Evolutionary conservation across 2,888 invertebrate genomes (phyloP).

Genomic region (Acronicta leporina): DNA sequence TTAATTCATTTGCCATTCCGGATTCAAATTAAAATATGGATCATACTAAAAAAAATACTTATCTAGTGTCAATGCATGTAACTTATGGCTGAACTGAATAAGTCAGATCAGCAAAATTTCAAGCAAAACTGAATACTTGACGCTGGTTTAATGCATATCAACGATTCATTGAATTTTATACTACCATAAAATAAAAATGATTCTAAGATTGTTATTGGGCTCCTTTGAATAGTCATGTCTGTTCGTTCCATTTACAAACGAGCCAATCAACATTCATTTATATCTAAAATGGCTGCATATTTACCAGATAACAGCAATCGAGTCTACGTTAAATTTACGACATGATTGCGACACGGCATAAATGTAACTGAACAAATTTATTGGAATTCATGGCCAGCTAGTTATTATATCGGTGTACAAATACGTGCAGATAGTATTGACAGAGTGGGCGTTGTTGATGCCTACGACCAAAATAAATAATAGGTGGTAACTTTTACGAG

Average conservation of each 20-base stretch:
- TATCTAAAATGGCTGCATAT: conserved; percentile 51
- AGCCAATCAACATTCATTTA: conserved; percentile 40
- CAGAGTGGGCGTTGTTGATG: conserved; percentile 51
- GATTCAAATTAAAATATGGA: conserved; percentile 1
- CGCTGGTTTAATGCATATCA: no score
- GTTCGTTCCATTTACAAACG: conserved; percentile 40
- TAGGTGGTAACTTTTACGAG: conserved; percentile 52
- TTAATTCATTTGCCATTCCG: no score
- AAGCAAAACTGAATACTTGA: no score
- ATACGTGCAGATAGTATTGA: conserved; percentile 52
- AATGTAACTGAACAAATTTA: conserved; percentile 58
- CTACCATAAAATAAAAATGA: conserved; percentile 10
- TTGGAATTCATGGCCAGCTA: conserved; percentile 62
- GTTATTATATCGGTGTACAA: conserved; percentile 60
- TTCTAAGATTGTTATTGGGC: conserved; percentile 26
- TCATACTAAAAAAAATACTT: no score
- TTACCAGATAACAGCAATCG: conserved; percentile 47
- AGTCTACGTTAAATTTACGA: conserved; percentile 47
- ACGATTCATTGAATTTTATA: conserved; percentile 1
- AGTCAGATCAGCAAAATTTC: no score
- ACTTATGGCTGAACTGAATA: no score
- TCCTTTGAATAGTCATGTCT: conserved; percentile 36
- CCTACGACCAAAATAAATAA: conserved; percentile 48
- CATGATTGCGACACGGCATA: conserved; percentile 49
- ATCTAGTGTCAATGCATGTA: no score